Conservation (phyloP, 2,797 vertebrate species). For the Labeo calbasu region DNA sequence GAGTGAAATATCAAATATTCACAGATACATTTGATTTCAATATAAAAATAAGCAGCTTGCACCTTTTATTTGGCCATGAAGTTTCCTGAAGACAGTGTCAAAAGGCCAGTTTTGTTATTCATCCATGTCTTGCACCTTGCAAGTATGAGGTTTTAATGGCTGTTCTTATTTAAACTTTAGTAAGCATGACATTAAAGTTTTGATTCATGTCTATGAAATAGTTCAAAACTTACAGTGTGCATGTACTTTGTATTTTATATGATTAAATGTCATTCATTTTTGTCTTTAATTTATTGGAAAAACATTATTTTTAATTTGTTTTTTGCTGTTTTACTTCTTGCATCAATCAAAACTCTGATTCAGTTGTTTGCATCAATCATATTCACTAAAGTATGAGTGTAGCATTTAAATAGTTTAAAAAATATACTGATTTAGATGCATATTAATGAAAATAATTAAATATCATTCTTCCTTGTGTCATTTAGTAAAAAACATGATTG, state of each 20-base stretch:
- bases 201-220: background rate
- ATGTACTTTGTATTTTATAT: background rate
- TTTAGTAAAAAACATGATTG: background rate
- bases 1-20: constrained; percentile 30
- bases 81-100: background rate
- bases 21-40: constrained; percentile 3
- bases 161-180: background rate
- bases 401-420: background rate
- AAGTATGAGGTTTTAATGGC: background rate
- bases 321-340: background rate
- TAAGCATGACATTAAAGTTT: background rate
- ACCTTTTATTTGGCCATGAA: background rate
- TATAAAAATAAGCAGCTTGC: background rate
- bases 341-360: background rate
- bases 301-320: background rate
- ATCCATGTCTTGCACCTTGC: background rate
- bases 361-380: background rate
- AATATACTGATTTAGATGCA: background rate
- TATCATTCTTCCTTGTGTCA: background rate
- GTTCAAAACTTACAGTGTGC: background rate
- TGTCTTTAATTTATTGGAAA: background rate
- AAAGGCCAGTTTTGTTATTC: background rate
- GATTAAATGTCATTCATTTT: background rate
- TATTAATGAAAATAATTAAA: background rate
- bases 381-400: background rate